Conservation (phyloP, 1,140 invertebrate genomes). For the Doryteuthis pealeii region DNA sequence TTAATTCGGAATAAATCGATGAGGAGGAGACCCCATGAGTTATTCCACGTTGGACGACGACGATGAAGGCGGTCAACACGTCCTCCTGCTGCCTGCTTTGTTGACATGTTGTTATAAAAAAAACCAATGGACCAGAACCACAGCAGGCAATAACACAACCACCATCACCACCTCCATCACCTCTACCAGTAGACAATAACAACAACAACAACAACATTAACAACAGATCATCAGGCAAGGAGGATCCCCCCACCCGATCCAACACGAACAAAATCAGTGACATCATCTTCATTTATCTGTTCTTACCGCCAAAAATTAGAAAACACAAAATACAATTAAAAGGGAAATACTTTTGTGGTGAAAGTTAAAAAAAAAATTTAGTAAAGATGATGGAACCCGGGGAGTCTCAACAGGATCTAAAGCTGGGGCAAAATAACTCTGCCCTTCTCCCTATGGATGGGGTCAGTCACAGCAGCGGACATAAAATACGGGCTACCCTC, state of each 20-base stretch:
- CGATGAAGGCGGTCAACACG: too few species aligned
- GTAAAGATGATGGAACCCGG: neutral
- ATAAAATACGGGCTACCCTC: neutral
- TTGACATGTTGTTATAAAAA: neutral
- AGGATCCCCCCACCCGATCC: too few species aligned
- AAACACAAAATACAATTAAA: too few species aligned
- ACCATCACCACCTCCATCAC: neutral
- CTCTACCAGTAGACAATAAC: neutral
- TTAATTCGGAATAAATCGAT: too few species aligned
- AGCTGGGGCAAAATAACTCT: neutral
- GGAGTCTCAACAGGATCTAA: neutral
- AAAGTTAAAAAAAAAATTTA: too few species aligned
- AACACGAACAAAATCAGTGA: too few species aligned
- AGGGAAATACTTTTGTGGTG: too few species aligned
- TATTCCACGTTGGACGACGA: too few species aligned
- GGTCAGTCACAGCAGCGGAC: neutral
- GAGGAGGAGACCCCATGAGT: too few species aligned
- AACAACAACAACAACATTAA: conserved; percentile 3
- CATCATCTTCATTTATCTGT: too few species aligned
- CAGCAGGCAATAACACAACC: neutral
- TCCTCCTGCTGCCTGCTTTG: too few species aligned
- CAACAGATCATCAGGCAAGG: neutral
- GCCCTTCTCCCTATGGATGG: neutral
- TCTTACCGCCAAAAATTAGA: too few species aligned
- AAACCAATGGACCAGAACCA: neutral